Evolutionary conservation across 2,797 vertebrate genomes (phyloP).

Genomic region (Aeoliscus strigatus): DNA sequence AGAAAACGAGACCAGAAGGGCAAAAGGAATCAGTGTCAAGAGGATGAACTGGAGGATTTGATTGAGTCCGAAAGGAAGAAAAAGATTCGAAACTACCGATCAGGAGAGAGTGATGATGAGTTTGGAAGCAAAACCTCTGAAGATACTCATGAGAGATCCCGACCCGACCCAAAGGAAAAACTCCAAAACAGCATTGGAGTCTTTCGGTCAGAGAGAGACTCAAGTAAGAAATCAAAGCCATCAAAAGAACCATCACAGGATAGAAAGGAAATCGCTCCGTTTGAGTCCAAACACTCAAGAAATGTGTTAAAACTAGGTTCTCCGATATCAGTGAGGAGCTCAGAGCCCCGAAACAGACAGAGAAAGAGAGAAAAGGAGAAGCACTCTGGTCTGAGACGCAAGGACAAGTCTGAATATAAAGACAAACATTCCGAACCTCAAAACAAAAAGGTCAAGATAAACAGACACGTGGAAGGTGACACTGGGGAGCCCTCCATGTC

Average conservation of each 20-base stretch:
- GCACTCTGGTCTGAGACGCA: conserved; percentile 1
- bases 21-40: conserved; percentile 3
- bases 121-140: conserved; percentile 22
- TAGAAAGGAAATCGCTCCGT: conserved; percentile 13
- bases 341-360: conserved; percentile 28
- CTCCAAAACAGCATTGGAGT: conserved; percentile 9
- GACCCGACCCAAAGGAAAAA: conserved; percentile 24
- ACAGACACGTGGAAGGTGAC: conserved; percentile 2
- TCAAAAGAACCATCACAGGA: conserved; percentile 14
- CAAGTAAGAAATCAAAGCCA: conserved; percentile 28
- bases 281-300: conserved; percentile 24
- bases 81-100: conserved; percentile 16
- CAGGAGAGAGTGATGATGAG: conserved; percentile 1
- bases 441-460: conserved; percentile 34
- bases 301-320: conserved; percentile 3
- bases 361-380: conserved; percentile 30
- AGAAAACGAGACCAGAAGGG: conserved; percentile 5
- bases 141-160: conserved; percentile 28
- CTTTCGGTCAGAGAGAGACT: conserved; percentile 21
- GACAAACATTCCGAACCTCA: conserved; percentile 21
- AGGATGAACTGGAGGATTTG: conserved; percentile 14
- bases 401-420: conserved; percentile 19
- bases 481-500: conserved; percentile 72
- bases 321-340: conserved; percentile 6
- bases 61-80: conserved; percentile 30